Evolutionary conservation across 2,113 vertebrate genomes (phyloP).

Genomic region (Sceloporus undulatus): DNA sequence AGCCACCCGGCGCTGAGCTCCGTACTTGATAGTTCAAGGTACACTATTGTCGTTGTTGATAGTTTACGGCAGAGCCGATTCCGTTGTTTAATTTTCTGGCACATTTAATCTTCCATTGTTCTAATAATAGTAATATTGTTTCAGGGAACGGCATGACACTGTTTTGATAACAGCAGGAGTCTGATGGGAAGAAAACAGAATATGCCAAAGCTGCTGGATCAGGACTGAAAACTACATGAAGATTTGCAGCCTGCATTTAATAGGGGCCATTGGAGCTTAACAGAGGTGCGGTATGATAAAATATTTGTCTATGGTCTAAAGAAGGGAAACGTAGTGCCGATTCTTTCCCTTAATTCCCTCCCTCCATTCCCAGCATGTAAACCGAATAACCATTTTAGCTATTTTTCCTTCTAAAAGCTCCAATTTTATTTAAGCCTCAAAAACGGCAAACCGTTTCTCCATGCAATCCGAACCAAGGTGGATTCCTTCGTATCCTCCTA

Average conservation of each 20-base stretch:
- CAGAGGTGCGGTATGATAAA: background rate
- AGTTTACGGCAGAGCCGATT: background rate
- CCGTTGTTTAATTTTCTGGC: conserved; percentile 23
- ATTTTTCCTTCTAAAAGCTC: conserved; percentile 24
- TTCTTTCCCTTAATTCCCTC: conserved; percentile 4
- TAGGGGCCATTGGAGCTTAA: background rate
- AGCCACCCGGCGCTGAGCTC: background rate
- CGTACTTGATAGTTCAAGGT: background rate
- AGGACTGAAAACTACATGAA: background rate
- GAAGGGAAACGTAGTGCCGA: background rate
- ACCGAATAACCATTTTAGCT: background rate
- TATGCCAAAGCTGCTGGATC: background rate
- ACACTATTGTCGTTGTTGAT: too few relatives aligned
- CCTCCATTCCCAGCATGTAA: background rate
- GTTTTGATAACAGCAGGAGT: background rate
- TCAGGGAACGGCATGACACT: background rate
- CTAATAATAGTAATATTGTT: background rate
- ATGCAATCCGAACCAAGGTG: conserved; percentile 27
- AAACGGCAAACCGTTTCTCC: background rate
- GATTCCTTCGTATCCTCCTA: background rate
- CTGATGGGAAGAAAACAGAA: background rate
- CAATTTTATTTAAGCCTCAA: conserved; percentile 19
- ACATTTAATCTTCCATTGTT: background rate
- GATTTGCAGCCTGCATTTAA: conserved; percentile 16
- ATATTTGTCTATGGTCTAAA: background rate